A percentile compares a stretch with the other conserved stretches of the same genome.
Evolutionary conservation across 2,888 invertebrate genomes (phyloP).

Genomic region (Elgonia sp.): DNA sequence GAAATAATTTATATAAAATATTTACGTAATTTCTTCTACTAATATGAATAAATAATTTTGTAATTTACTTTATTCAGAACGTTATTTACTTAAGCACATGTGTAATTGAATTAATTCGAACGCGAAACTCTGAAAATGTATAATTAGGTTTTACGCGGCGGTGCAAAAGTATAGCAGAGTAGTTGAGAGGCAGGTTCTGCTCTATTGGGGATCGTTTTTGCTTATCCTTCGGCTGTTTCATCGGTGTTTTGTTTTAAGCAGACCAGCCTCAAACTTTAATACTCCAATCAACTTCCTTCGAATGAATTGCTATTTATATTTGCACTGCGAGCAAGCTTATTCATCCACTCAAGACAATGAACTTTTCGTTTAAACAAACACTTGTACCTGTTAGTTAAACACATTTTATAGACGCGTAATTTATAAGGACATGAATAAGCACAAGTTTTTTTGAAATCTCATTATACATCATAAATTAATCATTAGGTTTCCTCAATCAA

Average conservation of each 20-base stretch:
- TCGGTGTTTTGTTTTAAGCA: constrained; percentile 35
- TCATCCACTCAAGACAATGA: constrained; percentile 55
- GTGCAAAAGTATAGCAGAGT: constrained; percentile 8
- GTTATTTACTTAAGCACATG: neutral
- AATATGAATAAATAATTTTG: too few species aligned
- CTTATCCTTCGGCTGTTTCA: neutral
- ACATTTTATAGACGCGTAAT: constrained; percentile 33
- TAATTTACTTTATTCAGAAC: neutral
- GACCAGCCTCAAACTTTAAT: constrained; percentile 43
- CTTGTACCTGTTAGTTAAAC: constrained; percentile 40
- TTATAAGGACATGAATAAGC: constrained; percentile 10
- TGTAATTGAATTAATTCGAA: neutral
- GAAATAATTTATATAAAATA: too few species aligned
- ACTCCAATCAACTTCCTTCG: constrained; percentile 46
- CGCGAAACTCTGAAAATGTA: neutral
- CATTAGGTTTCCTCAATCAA: too few species aligned
- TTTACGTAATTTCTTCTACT: too few species aligned
- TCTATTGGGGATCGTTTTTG: constrained; percentile 39
- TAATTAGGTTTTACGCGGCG: constrained; percentile 9
- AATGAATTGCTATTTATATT: constrained; percentile 69
- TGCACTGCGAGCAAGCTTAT: constrained; percentile 44
- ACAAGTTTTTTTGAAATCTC: neutral
- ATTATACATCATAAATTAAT: too few species aligned
- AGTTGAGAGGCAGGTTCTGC: constrained; percentile 39
- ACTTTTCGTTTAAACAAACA: constrained; percentile 58